Evolutionary conservation across 1,140 invertebrate species (phyloP).

Genomic region (Drosophila equinoxialis): DNA sequence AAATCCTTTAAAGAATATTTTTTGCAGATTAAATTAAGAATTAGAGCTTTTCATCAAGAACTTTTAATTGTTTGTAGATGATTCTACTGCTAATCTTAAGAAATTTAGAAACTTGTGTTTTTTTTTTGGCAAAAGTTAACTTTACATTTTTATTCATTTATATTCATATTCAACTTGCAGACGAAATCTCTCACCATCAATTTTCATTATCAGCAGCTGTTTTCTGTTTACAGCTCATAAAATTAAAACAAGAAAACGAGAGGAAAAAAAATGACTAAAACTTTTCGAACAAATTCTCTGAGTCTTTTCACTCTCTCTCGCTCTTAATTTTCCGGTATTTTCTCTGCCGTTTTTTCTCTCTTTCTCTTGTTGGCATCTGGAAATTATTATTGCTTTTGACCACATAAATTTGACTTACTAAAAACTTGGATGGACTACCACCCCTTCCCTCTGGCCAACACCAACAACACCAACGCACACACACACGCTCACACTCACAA

Average conservation of each 20-base stretch:
- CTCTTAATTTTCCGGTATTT: slow-evolving; percentile 5
- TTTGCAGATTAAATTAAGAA: no score
- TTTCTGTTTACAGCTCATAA: slow-evolving; percentile 65
- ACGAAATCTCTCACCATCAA: background rate
- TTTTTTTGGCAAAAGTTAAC: no score
- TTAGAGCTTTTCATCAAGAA: no score
- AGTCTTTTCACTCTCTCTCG: slow-evolving; percentile 2
- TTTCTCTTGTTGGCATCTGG: slow-evolving; percentile 16
- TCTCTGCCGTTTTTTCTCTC: slow-evolving; percentile 1
- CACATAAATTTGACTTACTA: slow-evolving; percentile 51
- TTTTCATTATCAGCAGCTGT: slow-evolving; percentile 57
- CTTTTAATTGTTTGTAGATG: no score
- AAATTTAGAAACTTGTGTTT: no score
- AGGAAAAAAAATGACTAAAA: slow-evolving; percentile 6
- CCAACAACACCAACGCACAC: background rate
- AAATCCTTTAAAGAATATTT: no score
- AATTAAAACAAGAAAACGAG: background rate
- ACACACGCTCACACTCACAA: slow-evolving; percentile 48
- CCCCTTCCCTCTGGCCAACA: background rate
- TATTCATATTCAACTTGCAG: slow-evolving; percentile 6
- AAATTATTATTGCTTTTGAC: slow-evolving; percentile 44
- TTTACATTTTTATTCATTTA: no score
- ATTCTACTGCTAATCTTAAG: no score
- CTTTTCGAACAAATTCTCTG: background rate
- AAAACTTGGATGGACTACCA: slow-evolving; percentile 21